Evolutionary conservation across 2,113 vertebrate species (phyloP), one percentile per base, ranked within the genome.

Genomic region (Pterocles orientalis): DNA sequence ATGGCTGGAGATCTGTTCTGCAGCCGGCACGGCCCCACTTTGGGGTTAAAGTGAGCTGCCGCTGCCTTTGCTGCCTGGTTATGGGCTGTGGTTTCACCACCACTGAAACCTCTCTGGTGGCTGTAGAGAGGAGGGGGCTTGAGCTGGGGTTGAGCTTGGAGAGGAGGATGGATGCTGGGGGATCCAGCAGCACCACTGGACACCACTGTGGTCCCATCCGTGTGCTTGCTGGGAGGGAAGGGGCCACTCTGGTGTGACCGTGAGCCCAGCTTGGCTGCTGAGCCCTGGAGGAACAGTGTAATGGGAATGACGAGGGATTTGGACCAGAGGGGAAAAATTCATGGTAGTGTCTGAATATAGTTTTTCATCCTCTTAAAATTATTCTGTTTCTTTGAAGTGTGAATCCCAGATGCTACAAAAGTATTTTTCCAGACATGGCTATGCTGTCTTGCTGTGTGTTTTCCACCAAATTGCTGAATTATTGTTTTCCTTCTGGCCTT

Each of bases 331-430:
- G 90, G 76, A 86, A 90, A 45, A 90, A 77, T 51, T 71, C 47
- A 14, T 81, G 69, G 92, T 87, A 81, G 72, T 2, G 39, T 64
- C 69, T 75, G 81, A 91, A 75, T 91, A 39, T 66, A 66, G 60
- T 61, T 92, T 94, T 81, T 92, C 71, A 84, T 86, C 28, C 83
- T 94, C 88, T 84, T 92, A 92, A 92, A 94, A 94, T 84, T 94
- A 72, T 82, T 95, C 81, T 70, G 36, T 87, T 82, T 75, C 90
- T 94, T 96, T 95, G 79, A 92, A 95, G 95, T 90, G 86, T 89
- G 94, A 89, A 84, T 91, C 86, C 80, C 94, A 92, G 91, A 95
- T 95, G 94, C 94, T 95, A 41, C 62, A 87, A 10, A 92, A 94
- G 64, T 84, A 23, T 92, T 95, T 95, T 95, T 92, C 86, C 93